Base-by-base conservation (phyloP, 1,140 invertebrate genomes). In the Rhizoglyphus robini region DNA sequence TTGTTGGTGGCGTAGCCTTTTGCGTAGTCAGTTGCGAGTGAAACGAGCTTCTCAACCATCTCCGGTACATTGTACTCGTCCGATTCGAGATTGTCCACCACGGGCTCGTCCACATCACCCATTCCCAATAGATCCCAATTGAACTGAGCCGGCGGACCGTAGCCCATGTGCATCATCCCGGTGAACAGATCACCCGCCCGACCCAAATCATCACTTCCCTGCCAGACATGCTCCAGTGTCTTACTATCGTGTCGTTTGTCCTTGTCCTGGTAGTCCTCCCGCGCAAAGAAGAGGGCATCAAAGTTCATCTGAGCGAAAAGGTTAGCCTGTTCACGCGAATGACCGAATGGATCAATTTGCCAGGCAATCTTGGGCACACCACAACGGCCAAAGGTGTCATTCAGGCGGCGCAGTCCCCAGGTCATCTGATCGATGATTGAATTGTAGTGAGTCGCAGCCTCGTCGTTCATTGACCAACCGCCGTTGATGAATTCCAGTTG, bases 381-480 rank as follows among this genome's bases (percentile, higher is more conserved):
- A 73, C 81, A 84, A 20, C 75, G 73, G 13, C 83, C 83, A 73
- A 84, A 85, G 73, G 87, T 87, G 30, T 80, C 71, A 36, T 78
- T 72, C 5, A 85, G 70, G 64, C 77, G 79, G 36, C 78, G 72
- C 61, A 82, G 73, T 27, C 83, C 83, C 0, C 81, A 69, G 18
- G 80, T 88, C n/a, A 96, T 92, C 75, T 98, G 92, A 76, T 98
- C 93, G 31, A 99, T 85, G 13, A 91, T 86, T 20, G 88, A 89
- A 68, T 88, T 87, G 75, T 98, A 99, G 74, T 97, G 89, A 0
- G 88, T 83, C 0, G 83, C 79, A 0, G 91, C 93, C 73, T 97
- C 94, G 73, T 97, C 94, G 75, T 96, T 92, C 89, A 94, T 92
- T 0, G 96, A 92, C 93, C 93, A 98, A 30, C 93, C 94, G 2